Evolutionary conservation across 2,888 invertebrate genomes (phyloP), one percentile per base, ranked within the genome.

Genomic region (Onchidella celtica): DNA sequence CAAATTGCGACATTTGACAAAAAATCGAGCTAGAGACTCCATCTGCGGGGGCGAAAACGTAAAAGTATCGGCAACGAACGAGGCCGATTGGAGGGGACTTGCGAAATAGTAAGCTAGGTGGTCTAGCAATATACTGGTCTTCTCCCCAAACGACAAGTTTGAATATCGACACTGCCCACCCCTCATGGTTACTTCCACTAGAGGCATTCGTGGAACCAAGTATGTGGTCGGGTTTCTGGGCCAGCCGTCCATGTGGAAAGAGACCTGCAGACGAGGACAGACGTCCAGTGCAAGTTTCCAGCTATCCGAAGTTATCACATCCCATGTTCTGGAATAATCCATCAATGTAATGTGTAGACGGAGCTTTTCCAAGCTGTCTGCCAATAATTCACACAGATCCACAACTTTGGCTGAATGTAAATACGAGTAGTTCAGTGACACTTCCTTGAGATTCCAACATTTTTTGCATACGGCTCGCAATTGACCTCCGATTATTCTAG

Each of bases 371-470:
- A 80, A 59, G 24, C 34, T 27, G 2, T 65, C 74, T 1, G n/a
- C 27, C 3, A 80, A 40, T 24, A 17, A 14, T 32, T 65, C 74
- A 29, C 80, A 73, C 36, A 74, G 24, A 2, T 66, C 38, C 21
- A 57, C 57, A n/a, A 73, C 66, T 21, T 74, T 55, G 6, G 38
- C 72, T 14, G 68, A 24, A 40, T 40, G 55, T 0, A 80, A 57
- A 29, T 80, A 80, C 3, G 57, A 74, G 29, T 80, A 74, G 59
- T 80, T 80, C 11, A 80, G 9, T 9, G 66, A 61, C 11, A 80
- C 66, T 32, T 74, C 74, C 14, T n/a, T 32, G 9, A 80, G 66
- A 11, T 21, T 47, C 24, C 74, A 80, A 36, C 66, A 80, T 47
- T 65, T 65, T 24, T n/a, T 24, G 57, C 40, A 68, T 14, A 80